Conservation (phyloP, 2,888 invertebrate species). For the Lasioglossum vierecki region DNA sequence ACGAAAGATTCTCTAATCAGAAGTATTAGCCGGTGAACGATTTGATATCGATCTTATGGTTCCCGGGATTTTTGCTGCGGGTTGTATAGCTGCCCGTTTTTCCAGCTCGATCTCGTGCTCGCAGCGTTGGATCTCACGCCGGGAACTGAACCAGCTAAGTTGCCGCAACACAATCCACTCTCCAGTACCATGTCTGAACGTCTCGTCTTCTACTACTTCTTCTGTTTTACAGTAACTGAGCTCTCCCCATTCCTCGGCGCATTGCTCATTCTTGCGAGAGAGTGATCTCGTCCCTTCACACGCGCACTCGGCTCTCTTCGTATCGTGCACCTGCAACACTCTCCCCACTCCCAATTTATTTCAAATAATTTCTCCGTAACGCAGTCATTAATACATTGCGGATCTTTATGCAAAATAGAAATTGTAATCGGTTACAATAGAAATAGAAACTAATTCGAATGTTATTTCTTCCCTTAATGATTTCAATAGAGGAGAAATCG, state of each 20-base stretch:
- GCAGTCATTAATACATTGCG: too few relatives aligned
- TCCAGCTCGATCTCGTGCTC: constrained; percentile 19
- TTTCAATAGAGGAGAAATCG: too few relatives aligned
- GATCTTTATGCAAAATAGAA: too few relatives aligned
- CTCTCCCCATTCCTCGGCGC: constrained; percentile 28
- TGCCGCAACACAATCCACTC: constrained; percentile 82
- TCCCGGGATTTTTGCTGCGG: not conserved
- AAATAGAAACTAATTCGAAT: too few relatives aligned
- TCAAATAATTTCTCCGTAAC: not conserved
- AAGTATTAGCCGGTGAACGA: constrained; percentile 5
- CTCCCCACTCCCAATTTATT: not conserved
- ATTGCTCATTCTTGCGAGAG: constrained; percentile 52
- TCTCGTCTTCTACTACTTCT: constrained; percentile 51
- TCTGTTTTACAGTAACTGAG: constrained; percentile 27
- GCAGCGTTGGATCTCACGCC: constrained; percentile 75
- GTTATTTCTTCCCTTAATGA: too few relatives aligned
- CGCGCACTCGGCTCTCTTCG: not conserved
- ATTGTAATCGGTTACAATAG: too few relatives aligned
- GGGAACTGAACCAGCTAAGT: constrained; percentile 81
- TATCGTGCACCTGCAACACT: constrained; percentile 24
- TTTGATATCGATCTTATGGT: not conserved
- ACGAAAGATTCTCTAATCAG: not conserved
- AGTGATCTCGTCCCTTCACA: constrained; percentile 29
- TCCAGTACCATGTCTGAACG: constrained; percentile 51
- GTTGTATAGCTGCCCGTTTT: not conserved